Conservation (phyloP, 1,140 invertebrate genomes). For the Lerema accius region DNA sequence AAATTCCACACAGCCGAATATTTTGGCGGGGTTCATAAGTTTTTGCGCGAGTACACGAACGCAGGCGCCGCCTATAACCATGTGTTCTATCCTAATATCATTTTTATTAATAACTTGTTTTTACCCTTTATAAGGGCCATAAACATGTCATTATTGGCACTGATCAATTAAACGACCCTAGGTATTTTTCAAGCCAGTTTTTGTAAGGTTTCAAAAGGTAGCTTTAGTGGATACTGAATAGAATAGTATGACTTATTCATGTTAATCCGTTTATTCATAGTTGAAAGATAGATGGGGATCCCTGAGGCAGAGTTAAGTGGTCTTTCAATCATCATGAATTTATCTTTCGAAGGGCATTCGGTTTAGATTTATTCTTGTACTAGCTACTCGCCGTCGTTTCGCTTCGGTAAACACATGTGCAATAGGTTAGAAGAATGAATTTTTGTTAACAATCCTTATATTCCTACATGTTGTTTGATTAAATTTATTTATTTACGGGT, state of each 20-base stretch:
- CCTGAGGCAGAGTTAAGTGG: conserved; percentile 10
- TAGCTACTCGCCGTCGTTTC: too few relatives aligned
- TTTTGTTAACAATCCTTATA: too few relatives aligned
- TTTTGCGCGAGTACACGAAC: conserved; percentile 57
- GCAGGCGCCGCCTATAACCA: conserved; percentile 61
- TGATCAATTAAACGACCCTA: conserved; percentile 57
- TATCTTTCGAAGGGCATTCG: conserved; percentile 4
- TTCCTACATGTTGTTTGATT: too few relatives aligned
- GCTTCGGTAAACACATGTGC: too few relatives aligned
- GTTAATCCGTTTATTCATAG: conserved; percentile 29
- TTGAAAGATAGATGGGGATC: conserved; percentile 27
- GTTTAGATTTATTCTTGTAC: background rate
- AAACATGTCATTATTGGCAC: conserved; percentile 75
- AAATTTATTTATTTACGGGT: too few relatives aligned
- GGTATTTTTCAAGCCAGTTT: conserved; percentile 14
- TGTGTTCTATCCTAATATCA: conserved; percentile 50
- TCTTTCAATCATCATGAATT: conserved; percentile 10
- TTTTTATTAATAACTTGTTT: conserved; percentile 65
- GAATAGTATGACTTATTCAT: conserved; percentile 32
- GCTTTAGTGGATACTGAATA: conserved; percentile 12
- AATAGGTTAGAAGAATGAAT: too few relatives aligned
- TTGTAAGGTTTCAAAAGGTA: conserved; percentile 10
- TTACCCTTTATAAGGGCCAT: conserved; percentile 44
- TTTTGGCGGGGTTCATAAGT: conserved; percentile 50
- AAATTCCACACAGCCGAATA: conserved; percentile 44